Conservation (phyloP, 2,888 invertebrate species). For the Cataglyphis altisquamis region DNA sequence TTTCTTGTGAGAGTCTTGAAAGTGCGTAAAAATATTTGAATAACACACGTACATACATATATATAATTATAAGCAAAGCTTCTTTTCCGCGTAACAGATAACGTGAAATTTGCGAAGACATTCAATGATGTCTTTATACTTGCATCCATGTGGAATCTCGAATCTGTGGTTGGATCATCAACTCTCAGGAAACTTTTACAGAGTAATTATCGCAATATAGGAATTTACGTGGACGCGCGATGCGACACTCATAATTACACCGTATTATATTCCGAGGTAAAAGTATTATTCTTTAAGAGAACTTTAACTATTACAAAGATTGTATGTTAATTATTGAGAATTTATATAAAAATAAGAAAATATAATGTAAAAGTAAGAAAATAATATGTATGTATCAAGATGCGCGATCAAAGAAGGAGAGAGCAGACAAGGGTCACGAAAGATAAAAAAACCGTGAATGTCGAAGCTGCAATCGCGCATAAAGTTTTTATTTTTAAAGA, state of each 20-base stretch:
- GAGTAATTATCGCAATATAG: constrained; percentile 63
- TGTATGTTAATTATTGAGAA: constrained; percentile 2
- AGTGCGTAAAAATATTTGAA: constrained; percentile 62
- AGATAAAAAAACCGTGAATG: neutral
- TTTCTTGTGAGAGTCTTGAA: constrained; percentile 70
- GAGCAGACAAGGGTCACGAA: constrained; percentile 4
- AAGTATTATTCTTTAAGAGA: neutral
- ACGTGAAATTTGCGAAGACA: constrained; percentile 61
- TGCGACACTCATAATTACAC: constrained; percentile 57
- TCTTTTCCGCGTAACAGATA: constrained; percentile 37
- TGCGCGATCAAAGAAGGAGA: neutral
- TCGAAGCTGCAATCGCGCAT: neutral
- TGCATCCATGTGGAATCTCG: constrained; percentile 49
- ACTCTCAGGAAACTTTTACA: constrained; percentile 42
- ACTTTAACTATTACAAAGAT: neutral
- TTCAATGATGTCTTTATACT: constrained; percentile 58
- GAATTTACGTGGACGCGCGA: constrained; percentile 65
- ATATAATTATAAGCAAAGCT: constrained; percentile 6
- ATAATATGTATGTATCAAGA: constrained; percentile 12
- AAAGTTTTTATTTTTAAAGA: neutral
- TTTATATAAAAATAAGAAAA: constrained; percentile 22
- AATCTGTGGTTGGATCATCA: neutral
- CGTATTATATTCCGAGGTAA: constrained; percentile 61
- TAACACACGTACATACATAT: neutral
- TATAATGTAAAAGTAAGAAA: neutral